Evolutionary conservation across 2,797 vertebrate species (phyloP).

Genomic region (Babyrousa celebensis): DNA sequence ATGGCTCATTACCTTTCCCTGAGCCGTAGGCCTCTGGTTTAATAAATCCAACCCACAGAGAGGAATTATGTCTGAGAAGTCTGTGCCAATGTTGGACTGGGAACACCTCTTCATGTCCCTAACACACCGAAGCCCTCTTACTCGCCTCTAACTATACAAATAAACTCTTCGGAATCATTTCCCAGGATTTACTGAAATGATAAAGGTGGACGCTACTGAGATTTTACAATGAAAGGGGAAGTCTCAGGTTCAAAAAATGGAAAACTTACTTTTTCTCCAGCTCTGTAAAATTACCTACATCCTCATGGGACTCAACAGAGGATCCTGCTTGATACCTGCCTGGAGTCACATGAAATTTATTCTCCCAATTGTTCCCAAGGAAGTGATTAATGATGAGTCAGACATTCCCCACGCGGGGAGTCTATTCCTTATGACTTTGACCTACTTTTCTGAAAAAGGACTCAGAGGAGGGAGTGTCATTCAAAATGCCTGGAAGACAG

Average conservation of each 20-base stretch:
- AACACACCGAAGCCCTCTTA: not conserved
- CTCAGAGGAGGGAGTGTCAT: conserved; percentile 63
- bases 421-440: conserved; percentile 67
- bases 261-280: conserved; percentile 29
- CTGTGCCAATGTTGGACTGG: not conserved
- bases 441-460: conserved; percentile 79
- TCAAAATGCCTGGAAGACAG: conserved; percentile 64
- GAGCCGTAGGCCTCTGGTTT: conserved; percentile 53
- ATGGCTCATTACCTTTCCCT: conserved; percentile 68
- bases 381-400: conserved; percentile 81
- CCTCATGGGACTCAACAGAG: conserved; percentile 65
- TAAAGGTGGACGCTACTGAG: conserved; percentile 68
- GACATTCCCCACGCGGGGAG: conserved; percentile 58
- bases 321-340: conserved; percentile 77
- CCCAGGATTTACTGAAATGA: conserved; percentile 73
- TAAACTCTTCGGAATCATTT: conserved; percentile 75
- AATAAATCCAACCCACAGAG: conserved; percentile 66
- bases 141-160: conserved; percentile 59
- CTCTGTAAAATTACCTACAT: conserved; percentile 78
- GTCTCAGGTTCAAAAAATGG: conserved; percentile 78
- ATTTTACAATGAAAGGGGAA: conserved; percentile 76
- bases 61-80: conserved; percentile 74
- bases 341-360: conserved; percentile 78
- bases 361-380: conserved; percentile 68
- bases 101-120: not conserved